A percentile compares a stretch with the other conserved stretches of the same genome.
These are phyloP conservation scores for Urosaurus nigricauda DNA, from an alignment of 2,797 vertebrate genomes.

Conservation along the genomic window DNA sequence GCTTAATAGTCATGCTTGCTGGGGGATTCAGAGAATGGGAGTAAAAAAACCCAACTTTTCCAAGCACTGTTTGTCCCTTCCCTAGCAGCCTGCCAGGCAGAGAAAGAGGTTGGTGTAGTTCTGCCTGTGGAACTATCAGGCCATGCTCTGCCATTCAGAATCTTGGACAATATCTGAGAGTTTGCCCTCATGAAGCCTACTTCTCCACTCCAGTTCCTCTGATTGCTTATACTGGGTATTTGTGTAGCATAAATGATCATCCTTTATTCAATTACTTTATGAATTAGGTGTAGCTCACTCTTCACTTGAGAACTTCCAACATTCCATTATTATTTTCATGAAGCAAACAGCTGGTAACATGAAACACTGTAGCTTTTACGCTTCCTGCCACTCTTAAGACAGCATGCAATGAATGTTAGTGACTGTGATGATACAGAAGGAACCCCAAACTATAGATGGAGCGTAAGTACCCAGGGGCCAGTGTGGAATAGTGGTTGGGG, in stretches of 20 bases:
- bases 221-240: not conserved
- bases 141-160: no score
- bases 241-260: not conserved
- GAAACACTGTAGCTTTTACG: not conserved
- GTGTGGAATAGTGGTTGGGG: no score
- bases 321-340: not conserved
- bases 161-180: not conserved
- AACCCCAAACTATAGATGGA: not conserved
- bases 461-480: no score
- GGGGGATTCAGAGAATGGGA: no score
- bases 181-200: not conserved
- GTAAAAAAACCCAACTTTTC: no score
- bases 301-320: not conserved
- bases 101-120: no score
- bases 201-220: not conserved
- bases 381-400: no score
- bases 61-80: not conserved
- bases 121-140: no score
- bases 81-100: not conserved
- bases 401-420: not conserved
- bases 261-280: not conserved
- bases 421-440: not conserved
- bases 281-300: not conserved
- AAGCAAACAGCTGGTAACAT: not conserved
- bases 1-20: not conserved